Percentiles rank a stretch among this genome's conserved stretches.
Evolutionary conservation across 2,113 vertebrate species (phyloP).

Genomic region (Leucoraja erinaceus): DNA sequence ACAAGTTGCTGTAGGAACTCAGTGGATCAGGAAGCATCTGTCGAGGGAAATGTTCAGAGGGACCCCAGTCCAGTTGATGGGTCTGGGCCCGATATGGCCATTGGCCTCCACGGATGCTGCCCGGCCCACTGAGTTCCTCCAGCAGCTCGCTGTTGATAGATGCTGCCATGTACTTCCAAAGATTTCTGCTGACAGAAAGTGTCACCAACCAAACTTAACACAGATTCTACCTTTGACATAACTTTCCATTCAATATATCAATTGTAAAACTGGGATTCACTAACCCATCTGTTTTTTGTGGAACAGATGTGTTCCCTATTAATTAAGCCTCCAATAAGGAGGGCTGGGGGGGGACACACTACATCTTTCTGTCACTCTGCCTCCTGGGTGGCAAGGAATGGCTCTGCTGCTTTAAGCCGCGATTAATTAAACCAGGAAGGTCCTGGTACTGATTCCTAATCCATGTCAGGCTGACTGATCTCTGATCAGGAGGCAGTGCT

Average conservation of each 20-base stretch:
- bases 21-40: no score
- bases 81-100: no score
- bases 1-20: no score
- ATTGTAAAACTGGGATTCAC: background rate
- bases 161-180: background rate
- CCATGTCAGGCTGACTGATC: background rate
- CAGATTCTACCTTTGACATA: background rate
- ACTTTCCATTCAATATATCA: background rate
- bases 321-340: background rate
- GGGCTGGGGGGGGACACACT: no score
- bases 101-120: no score
- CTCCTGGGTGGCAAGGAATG: background rate
- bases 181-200: background rate
- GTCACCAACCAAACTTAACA: background rate
- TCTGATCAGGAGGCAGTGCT: background rate
- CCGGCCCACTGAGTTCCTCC: no score
- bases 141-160: no score
- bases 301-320: background rate
- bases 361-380: background rate
- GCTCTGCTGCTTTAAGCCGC: background rate
- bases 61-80: no score
- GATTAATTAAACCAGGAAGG: background rate
- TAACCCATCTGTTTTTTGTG: background rate
- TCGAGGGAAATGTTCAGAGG: no score
- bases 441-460: background rate